phyloP scores from a whole-genome alignment of 1,140 invertebrate species.

The Rhagoletis zephyria region DNA sequence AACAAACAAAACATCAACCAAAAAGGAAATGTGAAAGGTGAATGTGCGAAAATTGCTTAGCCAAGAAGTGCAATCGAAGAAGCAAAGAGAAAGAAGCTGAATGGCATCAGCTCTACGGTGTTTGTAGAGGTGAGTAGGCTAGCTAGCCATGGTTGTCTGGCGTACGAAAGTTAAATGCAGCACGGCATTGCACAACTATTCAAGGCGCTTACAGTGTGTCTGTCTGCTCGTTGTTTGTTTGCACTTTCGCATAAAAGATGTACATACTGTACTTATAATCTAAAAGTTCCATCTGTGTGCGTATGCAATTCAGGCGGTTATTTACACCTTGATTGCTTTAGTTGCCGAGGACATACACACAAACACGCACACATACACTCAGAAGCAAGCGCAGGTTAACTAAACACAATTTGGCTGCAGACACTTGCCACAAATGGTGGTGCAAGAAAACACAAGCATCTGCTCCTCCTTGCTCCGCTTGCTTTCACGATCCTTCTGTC shows the following conservation, averaged over 20 bases:
- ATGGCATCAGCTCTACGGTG: neutral
- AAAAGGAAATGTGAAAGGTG: conserved; percentile 27
- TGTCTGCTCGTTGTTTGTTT: neutral
- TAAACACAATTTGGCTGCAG: conserved; percentile 23
- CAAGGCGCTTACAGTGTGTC: neutral
- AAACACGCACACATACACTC: neutral
- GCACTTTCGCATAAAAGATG: neutral
- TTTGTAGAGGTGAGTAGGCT: no score
- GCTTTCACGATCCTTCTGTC: no score
- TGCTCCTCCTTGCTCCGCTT: neutral
- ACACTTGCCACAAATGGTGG: conserved; percentile 27
- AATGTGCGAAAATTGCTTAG: conserved; percentile 48
- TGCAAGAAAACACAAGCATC: neutral
- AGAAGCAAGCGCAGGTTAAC: neutral
- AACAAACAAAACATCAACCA: neutral
- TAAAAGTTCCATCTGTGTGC: neutral
- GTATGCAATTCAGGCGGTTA: neutral
- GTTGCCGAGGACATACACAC: neutral
- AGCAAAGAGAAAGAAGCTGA: neutral
- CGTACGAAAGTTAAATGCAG: no score
- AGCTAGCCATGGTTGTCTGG: no score
- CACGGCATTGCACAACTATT: neutral
- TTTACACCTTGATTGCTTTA: conserved; percentile 40
- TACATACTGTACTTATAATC: neutral
- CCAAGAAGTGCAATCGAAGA: neutral